These are phyloP conservation scores for Ornithorhynchus anatinus DNA, from an alignment of 2,113 vertebrate species.

Conservation along the genomic window DNA sequence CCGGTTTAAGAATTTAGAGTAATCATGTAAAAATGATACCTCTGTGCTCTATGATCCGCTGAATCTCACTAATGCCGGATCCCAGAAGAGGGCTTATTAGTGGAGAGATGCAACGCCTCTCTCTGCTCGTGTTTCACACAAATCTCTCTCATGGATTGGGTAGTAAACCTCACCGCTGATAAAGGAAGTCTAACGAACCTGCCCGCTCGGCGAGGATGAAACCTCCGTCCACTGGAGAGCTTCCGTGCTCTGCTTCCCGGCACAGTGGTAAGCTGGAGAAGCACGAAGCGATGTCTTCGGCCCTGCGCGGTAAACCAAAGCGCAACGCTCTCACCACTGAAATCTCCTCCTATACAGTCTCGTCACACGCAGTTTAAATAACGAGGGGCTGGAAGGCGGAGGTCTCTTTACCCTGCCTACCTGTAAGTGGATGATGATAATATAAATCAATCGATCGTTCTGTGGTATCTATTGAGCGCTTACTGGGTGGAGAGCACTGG, in stretches of 20 bases:
- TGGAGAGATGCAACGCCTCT: slow-evolving; percentile 78
- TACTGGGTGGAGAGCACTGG: too few species aligned
- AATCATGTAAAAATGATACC: slow-evolving; percentile 92
- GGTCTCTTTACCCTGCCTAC: too few species aligned
- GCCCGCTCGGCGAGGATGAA: slow-evolving; percentile 53
- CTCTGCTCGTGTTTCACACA: slow-evolving; percentile 78
- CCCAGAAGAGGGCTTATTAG: slow-evolving; percentile 87
- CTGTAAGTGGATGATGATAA: too few species aligned
- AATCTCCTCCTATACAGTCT: neutral
- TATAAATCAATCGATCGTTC: too few species aligned
- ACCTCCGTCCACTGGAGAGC: slow-evolving; percentile 44
- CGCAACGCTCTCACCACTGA: neutral
- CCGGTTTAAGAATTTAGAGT: slow-evolving; percentile 87
- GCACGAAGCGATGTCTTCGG: neutral
- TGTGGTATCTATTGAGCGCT: too few species aligned
- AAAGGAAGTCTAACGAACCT: slow-evolving; percentile 78
- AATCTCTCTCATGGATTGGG: slow-evolving; percentile 80
- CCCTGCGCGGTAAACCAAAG: neutral
- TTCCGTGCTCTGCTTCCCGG: slow-evolving; percentile 48
- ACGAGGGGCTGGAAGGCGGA: too few species aligned
- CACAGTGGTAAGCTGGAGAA: slow-evolving; percentile 10
- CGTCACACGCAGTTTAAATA: neutral
- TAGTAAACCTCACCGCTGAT: slow-evolving; percentile 80
- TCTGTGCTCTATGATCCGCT: slow-evolving; percentile 81
- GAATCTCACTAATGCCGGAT: slow-evolving; percentile 82